Evolutionary conservation across 2,797 vertebrate genomes (phyloP), one percentile per base, ranked within the genome.

Genomic region (Enteromius paludinosus): DNA sequence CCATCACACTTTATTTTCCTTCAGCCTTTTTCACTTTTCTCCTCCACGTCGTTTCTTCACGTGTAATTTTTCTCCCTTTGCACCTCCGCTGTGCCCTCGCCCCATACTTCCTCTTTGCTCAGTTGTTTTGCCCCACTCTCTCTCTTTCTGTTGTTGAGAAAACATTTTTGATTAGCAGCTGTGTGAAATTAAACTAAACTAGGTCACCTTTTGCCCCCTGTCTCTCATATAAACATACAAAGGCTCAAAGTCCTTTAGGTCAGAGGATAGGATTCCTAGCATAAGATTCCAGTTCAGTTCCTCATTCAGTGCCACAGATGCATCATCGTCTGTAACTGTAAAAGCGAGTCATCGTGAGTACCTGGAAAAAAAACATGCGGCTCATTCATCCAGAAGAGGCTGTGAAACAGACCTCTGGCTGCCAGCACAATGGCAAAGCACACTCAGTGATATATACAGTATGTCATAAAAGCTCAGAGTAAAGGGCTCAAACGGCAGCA

Each of bases 161-260:
- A 83, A 25, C 45, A 2, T 45, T 80, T 86, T 82, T 87, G 84
- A 91, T 91, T 87, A 91, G 70, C 79, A 89, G 87, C 79, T 33
- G 68, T 35, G 15, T 68, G 38, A 70, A 56, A 69, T 76, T 45
- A 75, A 54, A 65, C 25, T 49, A 64, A 59, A 81, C 72, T 68
- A 79, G 77, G 43, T 70, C 14, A 71, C 28, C 65, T 75, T 64
- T 59, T 78, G 18, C 43, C 38, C 41, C 47, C 54, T 69, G 30
- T 71, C 65, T 61, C 18, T 3, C 52, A 84, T 59, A 80, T 23
- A 72, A 47, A 56, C 59, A 52, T 43, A 59, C 52, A 76, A n/a
- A 76, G 23, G 69, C 83, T 45, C 83, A 25, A 15, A 20, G 71
- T 81, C 73, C 62, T 78, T 28, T 35, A 66, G 75, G 43, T 64